Conservation (phyloP, 2,888 invertebrate species). For the Melitaea athalia region DNA sequence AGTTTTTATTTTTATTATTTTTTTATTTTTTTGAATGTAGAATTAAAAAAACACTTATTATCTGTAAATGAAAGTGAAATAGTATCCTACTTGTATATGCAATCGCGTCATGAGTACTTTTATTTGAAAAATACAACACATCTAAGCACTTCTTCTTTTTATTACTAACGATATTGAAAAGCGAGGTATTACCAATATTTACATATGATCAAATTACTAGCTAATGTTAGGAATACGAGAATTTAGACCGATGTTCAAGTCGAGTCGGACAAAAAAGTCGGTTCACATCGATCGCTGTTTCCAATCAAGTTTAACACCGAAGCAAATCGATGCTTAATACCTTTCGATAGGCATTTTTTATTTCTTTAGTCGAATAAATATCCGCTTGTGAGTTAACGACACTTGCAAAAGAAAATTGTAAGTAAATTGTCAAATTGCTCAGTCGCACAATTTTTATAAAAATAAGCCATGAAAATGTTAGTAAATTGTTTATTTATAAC, state of each 20-base stretch:
- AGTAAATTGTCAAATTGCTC: background rate
- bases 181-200: conserved; percentile 1
- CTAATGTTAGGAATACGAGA: conserved; percentile 44
- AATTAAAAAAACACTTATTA: background rate
- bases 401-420: background rate
- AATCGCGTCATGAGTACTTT: background rate
- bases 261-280: conserved; percentile 59
- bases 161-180: conserved; percentile 16
- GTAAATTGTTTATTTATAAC: no score
- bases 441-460: conserved; percentile 13
- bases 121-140: conserved; percentile 7
- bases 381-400: conserved; percentile 14
- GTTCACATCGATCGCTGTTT: conserved; percentile 57
- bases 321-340: conserved; percentile 41
- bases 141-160: background rate
- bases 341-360: conserved; percentile 28
- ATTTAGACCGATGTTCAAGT: conserved; percentile 68
- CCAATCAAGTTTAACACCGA: conserved; percentile 54
- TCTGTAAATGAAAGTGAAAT: background rate
- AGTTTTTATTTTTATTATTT: no score
- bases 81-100: background rate
- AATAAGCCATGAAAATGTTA: background rate
- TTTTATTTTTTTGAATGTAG: no score
- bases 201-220: conserved; percentile 9
- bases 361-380: conserved; percentile 20